Conservation (phyloP, 2,888 invertebrate species). For the Masnerella sp. region DNA sequence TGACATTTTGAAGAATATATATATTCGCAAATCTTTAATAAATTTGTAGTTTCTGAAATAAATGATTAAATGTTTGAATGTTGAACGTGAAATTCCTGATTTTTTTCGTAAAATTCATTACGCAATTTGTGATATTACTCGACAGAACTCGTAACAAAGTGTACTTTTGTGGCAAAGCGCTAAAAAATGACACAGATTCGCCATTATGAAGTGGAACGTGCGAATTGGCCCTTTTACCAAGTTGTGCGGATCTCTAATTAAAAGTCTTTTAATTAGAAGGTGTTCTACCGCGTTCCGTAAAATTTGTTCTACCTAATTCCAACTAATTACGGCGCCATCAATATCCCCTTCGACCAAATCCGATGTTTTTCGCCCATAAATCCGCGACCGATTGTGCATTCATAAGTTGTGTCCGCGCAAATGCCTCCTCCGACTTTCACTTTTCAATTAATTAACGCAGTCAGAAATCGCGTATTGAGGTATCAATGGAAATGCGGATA, state of each 20-base stretch:
- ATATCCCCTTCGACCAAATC: slow-evolving; percentile 24
- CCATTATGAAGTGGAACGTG: slow-evolving; percentile 48
- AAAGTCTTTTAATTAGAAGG: slow-evolving; percentile 42
- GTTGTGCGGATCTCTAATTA: slow-evolving; percentile 28
- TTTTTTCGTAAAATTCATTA: no score
- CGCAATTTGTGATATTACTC: no score
- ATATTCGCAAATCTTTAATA: no score
- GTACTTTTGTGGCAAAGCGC: no score
- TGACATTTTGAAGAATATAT: no score
- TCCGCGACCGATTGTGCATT: slow-evolving; percentile 38
- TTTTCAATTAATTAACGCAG: slow-evolving; percentile 45
- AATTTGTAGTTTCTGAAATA: no score
- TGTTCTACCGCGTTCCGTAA: slow-evolving; percentile 16
- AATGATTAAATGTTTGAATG: no score
- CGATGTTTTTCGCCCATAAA: slow-evolving; percentile 18
- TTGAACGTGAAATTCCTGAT: no score
- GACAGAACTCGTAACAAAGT: slow-evolving; percentile 1
- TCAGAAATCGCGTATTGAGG: slow-evolving; percentile 11
- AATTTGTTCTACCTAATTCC: slow-evolving; percentile 31
- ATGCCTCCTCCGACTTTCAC: slow-evolving; percentile 35
- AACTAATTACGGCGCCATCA: slow-evolving; percentile 32
- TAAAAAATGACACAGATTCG: slow-evolving; percentile 38
- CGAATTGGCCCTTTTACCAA: slow-evolving; percentile 40
- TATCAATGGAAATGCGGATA: slow-evolving; percentile 18
- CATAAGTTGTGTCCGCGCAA: slow-evolving; percentile 18